These are phyloP conservation scores for Papilio polyxenes DNA, from an alignment of 1,140 invertebrate species.

Conservation along the genomic window DNA sequence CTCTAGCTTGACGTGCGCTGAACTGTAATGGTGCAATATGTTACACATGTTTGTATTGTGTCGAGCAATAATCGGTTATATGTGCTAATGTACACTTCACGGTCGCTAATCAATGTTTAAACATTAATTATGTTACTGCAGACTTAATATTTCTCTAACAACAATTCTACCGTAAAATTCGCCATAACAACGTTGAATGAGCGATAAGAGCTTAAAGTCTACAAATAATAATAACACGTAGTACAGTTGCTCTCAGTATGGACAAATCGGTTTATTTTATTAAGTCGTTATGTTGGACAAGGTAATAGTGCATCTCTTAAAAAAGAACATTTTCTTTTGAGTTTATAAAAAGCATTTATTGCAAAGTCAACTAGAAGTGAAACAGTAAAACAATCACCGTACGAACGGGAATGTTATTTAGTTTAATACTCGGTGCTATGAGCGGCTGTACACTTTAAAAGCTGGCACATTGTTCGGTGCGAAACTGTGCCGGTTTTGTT, in stretches of 20 bases:
- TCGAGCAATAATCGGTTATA: constrained; percentile 54
- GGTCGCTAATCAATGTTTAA: constrained; percentile 56
- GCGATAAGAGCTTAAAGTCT: background rate
- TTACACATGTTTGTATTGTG: constrained; percentile 68
- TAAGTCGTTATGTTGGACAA: background rate
- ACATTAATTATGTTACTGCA: constrained; percentile 41
- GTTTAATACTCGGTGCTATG: background rate
- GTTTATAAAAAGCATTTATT: background rate
- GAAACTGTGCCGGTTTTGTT: constrained; percentile 23
- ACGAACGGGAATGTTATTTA: constrained; percentile 12
- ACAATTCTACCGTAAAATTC: constrained; percentile 12
- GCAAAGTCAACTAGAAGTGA: constrained; percentile 1
- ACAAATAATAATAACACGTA: background rate
- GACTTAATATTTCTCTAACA: constrained; percentile 28
- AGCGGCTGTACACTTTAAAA: constrained; percentile 1
- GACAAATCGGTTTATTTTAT: background rate
- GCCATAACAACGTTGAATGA: background rate
- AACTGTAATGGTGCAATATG: constrained; percentile 65
- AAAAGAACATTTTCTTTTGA: background rate
- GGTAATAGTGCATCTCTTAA: background rate
- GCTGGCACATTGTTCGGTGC: constrained; percentile 13
- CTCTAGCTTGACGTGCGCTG: constrained; percentile 58
- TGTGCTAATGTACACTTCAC: constrained; percentile 63
- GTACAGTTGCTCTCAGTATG: no score
- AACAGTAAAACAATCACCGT: constrained; percentile 6